Evolutionary conservation across 2,888 invertebrate species (phyloP).

Genomic region (Cyclophora albipunctata): DNA sequence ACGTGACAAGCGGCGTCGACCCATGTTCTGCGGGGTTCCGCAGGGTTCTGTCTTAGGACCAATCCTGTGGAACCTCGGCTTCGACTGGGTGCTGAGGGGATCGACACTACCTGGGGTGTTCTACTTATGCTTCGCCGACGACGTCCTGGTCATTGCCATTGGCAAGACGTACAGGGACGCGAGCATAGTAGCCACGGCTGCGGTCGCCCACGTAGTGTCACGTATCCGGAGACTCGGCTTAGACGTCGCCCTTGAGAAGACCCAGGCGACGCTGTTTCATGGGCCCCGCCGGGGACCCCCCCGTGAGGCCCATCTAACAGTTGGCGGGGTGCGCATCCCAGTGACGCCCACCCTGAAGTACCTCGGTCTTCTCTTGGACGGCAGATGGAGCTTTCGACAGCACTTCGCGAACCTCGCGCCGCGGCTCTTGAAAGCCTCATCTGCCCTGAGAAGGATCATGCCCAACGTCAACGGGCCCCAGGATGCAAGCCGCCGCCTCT

Average conservation of each 20-base stretch:
- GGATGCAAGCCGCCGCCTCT: not conserved
- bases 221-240: not conserved
- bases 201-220: too few relatives aligned
- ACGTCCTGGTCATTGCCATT: conserved; percentile 2
- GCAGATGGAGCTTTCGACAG: conserved; percentile 5
- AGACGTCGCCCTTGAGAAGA: conserved; percentile 4
- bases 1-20: too few relatives aligned
- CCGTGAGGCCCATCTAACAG: too few relatives aligned
- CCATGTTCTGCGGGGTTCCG: conserved; percentile 5
- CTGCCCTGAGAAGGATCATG: not conserved
- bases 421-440: not conserved
- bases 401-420: conserved; percentile 4
- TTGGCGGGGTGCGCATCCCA: too few relatives aligned
- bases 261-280: too few relatives aligned
- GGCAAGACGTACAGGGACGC: conserved; percentile 1
- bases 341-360: conserved; percentile 7
- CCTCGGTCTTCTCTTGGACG: conserved; percentile 11
- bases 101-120: not conserved
- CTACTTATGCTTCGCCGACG: not conserved
- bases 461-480: not conserved
- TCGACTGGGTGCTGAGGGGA: conserved; percentile 4
- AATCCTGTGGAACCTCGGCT: conserved; percentile 17
- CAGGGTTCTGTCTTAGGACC: conserved; percentile 16
- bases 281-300: too few relatives aligned
- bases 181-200: not conserved